Percentiles rank a stretch among this genome's conserved stretches.
Evolutionary conservation across 2,797 vertebrate species (phyloP).

Genomic region (Linurgus olivaceus): DNA sequence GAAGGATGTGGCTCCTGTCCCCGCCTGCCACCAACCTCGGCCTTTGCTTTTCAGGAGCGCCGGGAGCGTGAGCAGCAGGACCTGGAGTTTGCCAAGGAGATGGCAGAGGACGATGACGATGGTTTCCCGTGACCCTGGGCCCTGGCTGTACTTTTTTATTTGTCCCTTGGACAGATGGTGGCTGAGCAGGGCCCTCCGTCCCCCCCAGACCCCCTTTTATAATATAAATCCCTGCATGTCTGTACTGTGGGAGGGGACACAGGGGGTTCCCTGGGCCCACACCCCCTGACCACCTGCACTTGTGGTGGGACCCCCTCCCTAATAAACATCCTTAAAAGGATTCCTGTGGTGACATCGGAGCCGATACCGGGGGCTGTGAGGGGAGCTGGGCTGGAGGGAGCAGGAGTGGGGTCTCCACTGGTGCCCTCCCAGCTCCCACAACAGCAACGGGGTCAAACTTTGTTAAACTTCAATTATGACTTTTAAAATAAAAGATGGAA

Average conservation of each 20-base stretch:
- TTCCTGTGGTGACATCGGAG: neutral
- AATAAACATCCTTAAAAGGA: conserved; percentile 12
- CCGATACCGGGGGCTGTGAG: neutral
- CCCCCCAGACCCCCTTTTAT: conserved; percentile 41
- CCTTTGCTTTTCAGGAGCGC: conserved; percentile 82
- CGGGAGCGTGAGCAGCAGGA: conserved; percentile 96
- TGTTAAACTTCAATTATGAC: conserved; percentile 77
- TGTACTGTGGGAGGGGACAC: neutral
- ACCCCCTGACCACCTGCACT: neutral
- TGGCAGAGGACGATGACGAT: conserved; percentile 96
- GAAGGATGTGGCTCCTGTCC: neutral
- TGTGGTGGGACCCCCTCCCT: neutral
- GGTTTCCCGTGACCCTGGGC: conserved; percentile 87
- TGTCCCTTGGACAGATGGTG: conserved; percentile 18
- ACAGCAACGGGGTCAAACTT: conserved; percentile 66
- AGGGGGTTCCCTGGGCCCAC: neutral
- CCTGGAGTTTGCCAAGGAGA: conserved; percentile 97
- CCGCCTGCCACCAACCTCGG: neutral
- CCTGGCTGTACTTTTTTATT: conserved; percentile 31
- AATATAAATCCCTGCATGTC: conserved; percentile 65
- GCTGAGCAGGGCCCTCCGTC: conserved; percentile 18
- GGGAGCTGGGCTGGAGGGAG: neutral
- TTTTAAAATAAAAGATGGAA: conserved; percentile 80
- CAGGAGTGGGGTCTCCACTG: neutral
- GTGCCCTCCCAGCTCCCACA: neutral